Percentiles rank a stretch among this genome's conserved stretches.
Evolutionary conservation across 2,888 invertebrate species (phyloP).

Genomic region (Leucozona laternaria): DNA sequence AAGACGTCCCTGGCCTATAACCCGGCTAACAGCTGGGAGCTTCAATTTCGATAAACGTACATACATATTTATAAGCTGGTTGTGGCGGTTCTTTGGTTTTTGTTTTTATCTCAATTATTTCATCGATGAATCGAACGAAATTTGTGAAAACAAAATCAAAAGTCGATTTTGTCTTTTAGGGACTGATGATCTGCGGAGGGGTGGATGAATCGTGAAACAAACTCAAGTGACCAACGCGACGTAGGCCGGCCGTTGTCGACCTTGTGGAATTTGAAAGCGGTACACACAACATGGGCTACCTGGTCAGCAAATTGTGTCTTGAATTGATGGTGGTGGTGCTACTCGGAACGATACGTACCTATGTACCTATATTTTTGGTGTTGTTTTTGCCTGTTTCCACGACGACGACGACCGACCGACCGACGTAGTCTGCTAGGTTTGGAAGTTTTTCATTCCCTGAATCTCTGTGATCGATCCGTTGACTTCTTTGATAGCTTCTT

Average conservation of each 20-base stretch:
- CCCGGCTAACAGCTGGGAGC: conserved; percentile 70
- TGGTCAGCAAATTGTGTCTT: conserved; percentile 72
- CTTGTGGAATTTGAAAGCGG: conserved; percentile 78
- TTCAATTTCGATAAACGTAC: conserved; percentile 74
- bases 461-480: conserved; percentile 73
- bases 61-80: conserved; percentile 77
- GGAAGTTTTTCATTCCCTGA: conserved; percentile 51
- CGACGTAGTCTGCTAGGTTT: conserved; percentile 40
- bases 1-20: conserved; percentile 22
- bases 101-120: conserved; percentile 78
- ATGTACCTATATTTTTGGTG: no score
- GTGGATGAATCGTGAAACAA: no score
- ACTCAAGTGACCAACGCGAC: conserved; percentile 65
- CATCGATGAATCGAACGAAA: conserved; percentile 76
- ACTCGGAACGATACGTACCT: conserved; percentile 53
- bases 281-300: conserved; percentile 66
- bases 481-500: conserved; percentile 64
- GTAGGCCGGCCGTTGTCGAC: conserved; percentile 73
- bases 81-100: conserved; percentile 76
- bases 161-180: conserved; percentile 43
- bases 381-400: conserved; percentile 23
- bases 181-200: conserved; percentile 42
- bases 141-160: conserved; percentile 74
- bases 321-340: conserved; percentile 56
- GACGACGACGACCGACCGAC: background rate